Evolutionary conservation across 2,797 vertebrate species (phyloP), one percentile per base, ranked within the genome.

Genomic region (Otus scops): DNA sequence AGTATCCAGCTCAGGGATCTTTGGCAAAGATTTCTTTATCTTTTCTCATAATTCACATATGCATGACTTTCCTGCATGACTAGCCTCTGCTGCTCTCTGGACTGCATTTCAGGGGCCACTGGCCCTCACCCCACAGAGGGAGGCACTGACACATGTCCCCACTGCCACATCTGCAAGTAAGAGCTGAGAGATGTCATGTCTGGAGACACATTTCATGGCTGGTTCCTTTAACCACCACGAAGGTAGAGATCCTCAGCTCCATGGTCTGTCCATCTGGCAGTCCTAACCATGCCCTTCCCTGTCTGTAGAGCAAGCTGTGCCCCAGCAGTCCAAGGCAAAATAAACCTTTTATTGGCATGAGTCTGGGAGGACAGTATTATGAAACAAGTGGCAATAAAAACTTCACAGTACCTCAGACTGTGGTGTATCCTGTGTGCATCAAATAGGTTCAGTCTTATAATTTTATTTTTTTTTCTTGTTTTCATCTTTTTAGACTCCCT

Each of bases 341-440:
- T 38, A 82, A 84, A 79, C 9, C 15, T 91, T 87, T 85, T 64
- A 67, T 73, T 69, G 64, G 41, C 16, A 63, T 41, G 51, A 73
- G 34, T 76, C n/a, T 84, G n/a, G 43, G 41, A 85, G 20, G 30
- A 81, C 36, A 71, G 9, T 53, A 57, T 74, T 85, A 71, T 1
- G 3, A 84, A 95, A 73, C 7, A 68, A 89, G 14, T 26, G 28
- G 21, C 41, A 89, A 77, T 93, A 93, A 96, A 93, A 78, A 48
- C 32, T 51, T 89, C 34, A 64, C 27, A 51, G 47, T 65, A 83
- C 23, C 41, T 92, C 87, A 61, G 43, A 77, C 13, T 36, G 64
- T 28, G n/a, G 59, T 8, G n/a, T 79, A 36, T 73, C 32, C 77
- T 3, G 1, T 82, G 34, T 92, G 41, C n/a, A n/a, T 82, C 45